Evolutionary conservation across 2,113 vertebrate genomes (phyloP).

Genomic region (Dolichotis patagonum): DNA sequence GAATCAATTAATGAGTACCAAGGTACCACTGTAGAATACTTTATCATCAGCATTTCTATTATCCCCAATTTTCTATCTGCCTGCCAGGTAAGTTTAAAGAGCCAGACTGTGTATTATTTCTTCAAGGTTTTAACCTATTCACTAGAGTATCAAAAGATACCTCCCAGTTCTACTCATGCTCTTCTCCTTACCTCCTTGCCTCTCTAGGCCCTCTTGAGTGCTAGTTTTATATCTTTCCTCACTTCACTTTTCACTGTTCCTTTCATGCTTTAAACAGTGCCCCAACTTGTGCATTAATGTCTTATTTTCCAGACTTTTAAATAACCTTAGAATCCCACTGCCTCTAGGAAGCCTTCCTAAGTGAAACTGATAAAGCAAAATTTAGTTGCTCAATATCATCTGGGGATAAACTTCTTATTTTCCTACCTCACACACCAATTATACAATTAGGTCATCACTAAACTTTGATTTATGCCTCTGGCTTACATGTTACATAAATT

Average conservation of each 20-base stretch:
- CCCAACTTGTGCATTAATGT: background rate
- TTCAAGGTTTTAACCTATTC: background rate
- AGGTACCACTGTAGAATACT: background rate
- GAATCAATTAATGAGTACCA: background rate
- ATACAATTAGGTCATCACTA: background rate
- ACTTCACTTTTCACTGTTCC: background rate
- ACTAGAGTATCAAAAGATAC: background rate
- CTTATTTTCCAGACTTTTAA: background rate
- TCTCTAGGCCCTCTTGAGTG: background rate
- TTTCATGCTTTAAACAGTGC: background rate
- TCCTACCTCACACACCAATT: background rate
- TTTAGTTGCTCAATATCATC: background rate
- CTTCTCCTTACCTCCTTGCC: background rate
- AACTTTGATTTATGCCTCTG: background rate
- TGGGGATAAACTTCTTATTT: background rate
- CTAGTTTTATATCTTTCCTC: background rate
- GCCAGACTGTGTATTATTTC: background rate
- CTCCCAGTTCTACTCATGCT: accelerated
- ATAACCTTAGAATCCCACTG: background rate
- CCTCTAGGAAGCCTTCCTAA: background rate
- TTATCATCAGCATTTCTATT: background rate
- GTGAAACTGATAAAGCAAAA: background rate
- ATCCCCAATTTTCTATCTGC: background rate
- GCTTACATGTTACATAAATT: slow-evolving; percentile 7
- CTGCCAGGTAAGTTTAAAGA: background rate